Evolutionary conservation across 2,888 invertebrate species (phyloP), one percentile per base, ranked within the genome.

Genomic region (Temnothorax unifasciatus): DNA sequence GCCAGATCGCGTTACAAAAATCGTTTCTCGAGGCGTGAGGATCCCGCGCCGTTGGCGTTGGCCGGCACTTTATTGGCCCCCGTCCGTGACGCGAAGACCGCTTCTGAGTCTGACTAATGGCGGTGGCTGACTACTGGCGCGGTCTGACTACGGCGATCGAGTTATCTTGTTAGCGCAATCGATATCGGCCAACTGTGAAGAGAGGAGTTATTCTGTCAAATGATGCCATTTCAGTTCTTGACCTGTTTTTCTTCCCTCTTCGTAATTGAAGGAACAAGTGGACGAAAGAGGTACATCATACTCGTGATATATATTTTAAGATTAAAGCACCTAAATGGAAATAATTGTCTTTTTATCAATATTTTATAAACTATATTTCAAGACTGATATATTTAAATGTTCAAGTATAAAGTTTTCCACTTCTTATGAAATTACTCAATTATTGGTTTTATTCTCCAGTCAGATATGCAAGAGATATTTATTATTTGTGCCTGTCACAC

Each of bases 1-100:
- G 91, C 92, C 89, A 91, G 86, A 85, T 92, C 91, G 92, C 92
- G 91, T 92, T 92, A 90, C 91, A 90, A 90, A 92, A 92, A 92
- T 92, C 92, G 89, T 89, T 90, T 86, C 87, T 81, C 64, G 76
- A 81, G 63, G 68, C 85, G 82, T 86, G 87, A 89, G 86, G 84
- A 87, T 83, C 84, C 61, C 79, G 71, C 79, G 74, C 68, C 54
- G 66, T 64, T 38, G 68, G 59, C 54, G 66, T 64, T 38, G 68
- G 59, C 13, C 61, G 59, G 59, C 71, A 63, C 69, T 71, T 82
- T 86, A 82, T 84, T 76, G 84, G 73, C 63, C n/a, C 84, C n/a
- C 84, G 77, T 81, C 69, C 84, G 41, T 83, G 75, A 75, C 68
- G 74, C 74, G 75, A 75, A 74, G 69, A 79, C 57, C 77, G 82